phyloP scores from a whole-genome alignment of 1,140 invertebrate genomes.

The Babylonia areolata region DNA sequence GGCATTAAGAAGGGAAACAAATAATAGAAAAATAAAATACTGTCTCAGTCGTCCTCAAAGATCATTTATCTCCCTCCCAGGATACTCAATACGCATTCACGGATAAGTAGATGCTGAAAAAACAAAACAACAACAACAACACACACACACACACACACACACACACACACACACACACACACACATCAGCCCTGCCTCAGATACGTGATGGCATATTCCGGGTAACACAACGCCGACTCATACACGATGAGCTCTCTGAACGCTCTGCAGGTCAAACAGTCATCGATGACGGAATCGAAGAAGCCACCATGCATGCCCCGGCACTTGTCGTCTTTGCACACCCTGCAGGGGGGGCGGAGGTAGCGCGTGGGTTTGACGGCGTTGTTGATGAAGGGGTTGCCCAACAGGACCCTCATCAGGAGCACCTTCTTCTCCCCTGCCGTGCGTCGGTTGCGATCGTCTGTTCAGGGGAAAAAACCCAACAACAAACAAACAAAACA shows the following conservation, averaged over 20 bases:
- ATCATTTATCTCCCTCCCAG: too few species aligned
- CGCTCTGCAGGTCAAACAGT: conserved; percentile 48
- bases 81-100: too few species aligned
- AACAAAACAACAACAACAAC: too few species aligned
- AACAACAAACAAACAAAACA: too few species aligned
- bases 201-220: conserved; percentile 66
- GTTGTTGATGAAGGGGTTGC: conserved; percentile 45
- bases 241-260: conserved; percentile 68
- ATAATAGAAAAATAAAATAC: too few species aligned
- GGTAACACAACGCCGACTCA: conserved; percentile 57
- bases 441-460: too few species aligned
- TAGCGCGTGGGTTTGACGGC: conserved; percentile 28
- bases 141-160: too few species aligned
- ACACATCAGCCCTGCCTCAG: conserved; percentile 50
- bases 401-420: conserved; percentile 51
- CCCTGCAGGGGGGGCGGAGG: conserved; percentile 49
- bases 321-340: conserved; percentile 27
- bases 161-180: too few species aligned
- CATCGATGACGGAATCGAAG: conserved; percentile 59
- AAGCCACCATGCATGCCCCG: neutral
- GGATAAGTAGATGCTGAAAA: too few species aligned
- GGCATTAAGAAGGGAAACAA: too few species aligned
- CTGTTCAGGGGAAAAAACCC: too few species aligned
- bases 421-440: conserved; percentile 44
- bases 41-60: too few species aligned